These are phyloP conservation scores for Cheiracanthium punctorium DNA, from an alignment of 2,888 invertebrate genomes.

Conservation along the genomic window DNA sequence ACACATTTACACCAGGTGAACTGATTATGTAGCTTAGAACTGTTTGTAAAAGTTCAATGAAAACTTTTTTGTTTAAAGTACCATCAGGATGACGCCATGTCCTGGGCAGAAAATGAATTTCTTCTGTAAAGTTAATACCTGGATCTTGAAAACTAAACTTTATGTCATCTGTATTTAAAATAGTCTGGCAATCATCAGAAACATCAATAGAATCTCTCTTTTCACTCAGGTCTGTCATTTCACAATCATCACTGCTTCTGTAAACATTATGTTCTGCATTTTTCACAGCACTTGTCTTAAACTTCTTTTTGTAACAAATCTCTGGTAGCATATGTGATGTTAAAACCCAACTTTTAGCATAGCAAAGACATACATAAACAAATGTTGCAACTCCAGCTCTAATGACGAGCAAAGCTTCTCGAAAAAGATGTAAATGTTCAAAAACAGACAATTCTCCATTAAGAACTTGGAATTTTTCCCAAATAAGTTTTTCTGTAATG, in stretches of 20 bases:
- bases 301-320: neutral
- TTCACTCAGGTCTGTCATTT: neutral
- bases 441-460: conserved; percentile 34
- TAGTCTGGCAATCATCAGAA: too few relatives aligned
- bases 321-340: conserved; percentile 5
- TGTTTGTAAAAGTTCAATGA: conserved; percentile 83
- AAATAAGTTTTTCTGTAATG: conserved; percentile 20
- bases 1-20: conserved; percentile 80
- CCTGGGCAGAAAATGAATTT: conserved; percentile 75
- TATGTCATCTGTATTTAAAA: neutral
- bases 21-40: conserved; percentile 82
- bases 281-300: neutral
- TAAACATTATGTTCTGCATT: neutral
- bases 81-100: conserved; percentile 88
- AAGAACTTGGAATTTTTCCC: conserved; percentile 22
- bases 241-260: neutral
- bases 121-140: conserved; percentile 2
- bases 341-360: conserved; percentile 32
- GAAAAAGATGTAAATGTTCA: conserved; percentile 27
- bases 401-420: conserved; percentile 18
- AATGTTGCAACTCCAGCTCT: conserved; percentile 33
- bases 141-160: neutral
- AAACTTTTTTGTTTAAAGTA: conserved; percentile 81
- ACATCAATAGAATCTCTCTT: neutral
- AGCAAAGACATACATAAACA: conserved; percentile 32